Conservation (phyloP, 2,888 invertebrate genomes). For the Arrhopalites spinosus region DNA sequence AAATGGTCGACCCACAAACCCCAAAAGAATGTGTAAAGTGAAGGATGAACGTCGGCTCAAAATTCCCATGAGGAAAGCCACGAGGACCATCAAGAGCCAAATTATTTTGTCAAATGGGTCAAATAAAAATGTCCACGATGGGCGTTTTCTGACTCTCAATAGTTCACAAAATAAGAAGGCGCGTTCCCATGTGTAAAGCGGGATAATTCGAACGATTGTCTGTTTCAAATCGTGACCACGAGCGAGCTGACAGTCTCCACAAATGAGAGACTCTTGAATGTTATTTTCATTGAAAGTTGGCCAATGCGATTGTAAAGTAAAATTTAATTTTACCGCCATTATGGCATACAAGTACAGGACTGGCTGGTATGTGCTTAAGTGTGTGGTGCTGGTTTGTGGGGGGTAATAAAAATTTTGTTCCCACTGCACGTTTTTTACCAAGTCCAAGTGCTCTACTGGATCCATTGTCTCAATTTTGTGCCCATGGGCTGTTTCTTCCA, state of each 20-base stretch:
- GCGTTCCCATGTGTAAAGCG: not conserved
- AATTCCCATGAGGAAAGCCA: not conserved
- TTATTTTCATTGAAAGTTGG: not conserved
- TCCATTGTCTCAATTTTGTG: not conserved
- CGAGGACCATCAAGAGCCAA: not conserved
- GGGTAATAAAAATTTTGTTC: too few relatives aligned
- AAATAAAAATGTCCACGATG: not conserved
- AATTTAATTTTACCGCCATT: too few relatives aligned
- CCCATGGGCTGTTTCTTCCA: not conserved
- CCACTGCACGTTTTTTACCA: too few relatives aligned
- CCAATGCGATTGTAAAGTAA: not conserved
- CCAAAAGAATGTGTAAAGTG: not conserved
- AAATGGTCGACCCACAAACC: not conserved
- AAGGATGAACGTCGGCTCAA: not conserved
- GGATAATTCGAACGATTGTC: too few relatives aligned
- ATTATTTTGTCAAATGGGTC: not conserved
- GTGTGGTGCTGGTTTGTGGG: too few relatives aligned
- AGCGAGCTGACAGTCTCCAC: not conserved
- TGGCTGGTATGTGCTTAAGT: too few relatives aligned
- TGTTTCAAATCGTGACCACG: too few relatives aligned
- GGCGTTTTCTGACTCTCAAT: not conserved
- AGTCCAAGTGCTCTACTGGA: not conserved
- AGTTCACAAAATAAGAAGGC: not conserved
- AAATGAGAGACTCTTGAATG: not conserved
- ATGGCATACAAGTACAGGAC: too few relatives aligned